Conservation (phyloP, 1,140 invertebrate species). For the Drosophila gunungcola region DNA sequence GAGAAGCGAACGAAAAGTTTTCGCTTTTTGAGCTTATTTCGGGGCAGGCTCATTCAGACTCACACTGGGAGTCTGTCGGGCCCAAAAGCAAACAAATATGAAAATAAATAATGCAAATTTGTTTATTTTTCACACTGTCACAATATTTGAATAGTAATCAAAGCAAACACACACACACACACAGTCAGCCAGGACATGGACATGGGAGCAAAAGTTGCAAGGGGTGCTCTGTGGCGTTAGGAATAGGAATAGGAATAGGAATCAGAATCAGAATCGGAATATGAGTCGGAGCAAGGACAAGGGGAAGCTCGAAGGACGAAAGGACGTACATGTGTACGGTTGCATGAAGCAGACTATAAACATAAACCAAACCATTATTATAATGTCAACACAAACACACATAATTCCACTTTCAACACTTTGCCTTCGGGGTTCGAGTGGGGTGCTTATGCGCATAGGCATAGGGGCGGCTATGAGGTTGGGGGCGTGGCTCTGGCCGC, state of each 20-base stretch:
- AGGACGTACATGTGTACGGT: slow-evolving; percentile 49
- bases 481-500: slow-evolving; percentile 39
- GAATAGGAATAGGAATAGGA: background rate
- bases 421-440: slow-evolving; percentile 30
- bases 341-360: slow-evolving; percentile 71
- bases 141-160: slow-evolving; percentile 76
- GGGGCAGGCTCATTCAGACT: slow-evolving; percentile 15
- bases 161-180: slow-evolving; percentile 22
- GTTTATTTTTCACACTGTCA: slow-evolving; percentile 74
- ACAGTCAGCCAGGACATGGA: background rate
- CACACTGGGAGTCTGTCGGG: slow-evolving; percentile 12
- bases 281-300: background rate
- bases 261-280: background rate
- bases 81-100: slow-evolving; percentile 47
- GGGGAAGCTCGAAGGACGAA: background rate
- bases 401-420: slow-evolving; percentile 76
- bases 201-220: slow-evolving; percentile 18
- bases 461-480: slow-evolving; percentile 13
- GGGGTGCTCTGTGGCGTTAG: slow-evolving; percentile 6
- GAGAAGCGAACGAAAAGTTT: slow-evolving; percentile 2
- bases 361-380: slow-evolving; percentile 77
- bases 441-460: slow-evolving; percentile 11
- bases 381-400: slow-evolving; percentile 77
- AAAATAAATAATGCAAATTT: slow-evolving; percentile 74
- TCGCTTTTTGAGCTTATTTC: background rate